Conservation (phyloP, 2,888 invertebrate species). For the Eilema depressum region DNA sequence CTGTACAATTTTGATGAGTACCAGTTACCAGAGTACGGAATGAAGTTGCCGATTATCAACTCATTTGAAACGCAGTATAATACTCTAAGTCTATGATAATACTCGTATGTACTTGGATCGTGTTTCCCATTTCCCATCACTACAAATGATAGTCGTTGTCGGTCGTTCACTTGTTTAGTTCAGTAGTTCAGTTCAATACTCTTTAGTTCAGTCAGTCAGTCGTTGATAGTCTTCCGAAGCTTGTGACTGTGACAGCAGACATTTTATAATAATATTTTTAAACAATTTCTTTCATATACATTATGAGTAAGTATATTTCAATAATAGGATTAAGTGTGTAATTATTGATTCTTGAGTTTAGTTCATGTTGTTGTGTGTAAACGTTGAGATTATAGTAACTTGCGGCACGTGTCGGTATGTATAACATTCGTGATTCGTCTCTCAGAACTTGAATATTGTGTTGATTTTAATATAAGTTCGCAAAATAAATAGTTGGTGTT, state of each 20-base stretch:
- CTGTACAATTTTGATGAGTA: no score
- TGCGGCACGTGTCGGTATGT: slow-evolving; percentile 47
- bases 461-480: not conserved
- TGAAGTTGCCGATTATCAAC: no score
- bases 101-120: no score
- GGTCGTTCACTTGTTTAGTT: no score
- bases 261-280: slow-evolving; percentile 50
- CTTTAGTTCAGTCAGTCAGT: slow-evolving; percentile 5
- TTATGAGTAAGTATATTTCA: slow-evolving; percentile 43
- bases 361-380: slow-evolving; percentile 20
- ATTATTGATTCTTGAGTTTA: slow-evolving; percentile 7
- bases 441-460: not conserved
- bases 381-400: slow-evolving; percentile 18
- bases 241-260: slow-evolving; percentile 53
- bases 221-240: slow-evolving; percentile 30
- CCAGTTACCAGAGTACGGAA: no score
- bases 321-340: slow-evolving; percentile 19
- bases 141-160: slow-evolving; percentile 3
- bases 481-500: not conserved
- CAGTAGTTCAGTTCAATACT: not conserved
- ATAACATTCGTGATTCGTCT: slow-evolving; percentile 12
- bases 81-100: no score
- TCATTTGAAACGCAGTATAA: no score
- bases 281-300: slow-evolving; percentile 40
- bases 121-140: slow-evolving; percentile 25